These are phyloP conservation scores for Alviniconcha strummeri DNA, from an alignment of 2,888 invertebrate genomes.

Conservation along the genomic window DNA sequence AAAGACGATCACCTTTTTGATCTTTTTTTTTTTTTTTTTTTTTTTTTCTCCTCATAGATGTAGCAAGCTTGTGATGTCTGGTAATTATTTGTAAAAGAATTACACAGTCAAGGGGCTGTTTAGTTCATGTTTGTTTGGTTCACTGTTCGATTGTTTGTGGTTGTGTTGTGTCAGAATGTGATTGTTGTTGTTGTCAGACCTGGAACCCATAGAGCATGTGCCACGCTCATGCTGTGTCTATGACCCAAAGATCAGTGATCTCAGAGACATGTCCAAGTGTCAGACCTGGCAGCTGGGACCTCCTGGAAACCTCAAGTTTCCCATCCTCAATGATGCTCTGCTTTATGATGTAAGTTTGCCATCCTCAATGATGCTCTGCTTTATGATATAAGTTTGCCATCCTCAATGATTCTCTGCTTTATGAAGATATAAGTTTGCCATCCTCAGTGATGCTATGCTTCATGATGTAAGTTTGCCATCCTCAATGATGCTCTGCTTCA, in stretches of 20 bases:
- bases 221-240: slow-evolving; percentile 44
- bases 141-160: too few species aligned
- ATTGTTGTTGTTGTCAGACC: not conserved
- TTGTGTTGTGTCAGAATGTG: not conserved
- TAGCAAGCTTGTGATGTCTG: too few species aligned
- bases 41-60: too few species aligned
- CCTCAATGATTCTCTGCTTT: not conserved
- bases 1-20: too few species aligned
- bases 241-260: slow-evolving; percentile 30
- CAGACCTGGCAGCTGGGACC: slow-evolving; percentile 44
- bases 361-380: not conserved
- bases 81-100: too few species aligned
- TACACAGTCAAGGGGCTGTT: too few species aligned
- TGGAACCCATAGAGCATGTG: slow-evolving; percentile 35
- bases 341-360: slow-evolving; percentile 39
- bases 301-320: slow-evolving; percentile 34
- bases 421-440: too few species aligned
- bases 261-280: slow-evolving; percentile 33
- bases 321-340: slow-evolving; percentile 37
- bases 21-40: too few species aligned
- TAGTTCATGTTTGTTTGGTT: too few species aligned
- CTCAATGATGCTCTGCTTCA: not conserved
- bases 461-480: slow-evolving; percentile 37
- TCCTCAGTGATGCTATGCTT: slow-evolving; percentile 13
- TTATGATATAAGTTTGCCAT: not conserved